phyloP scores from a whole-genome alignment of 2,888 invertebrate genomes.

The Drosophila leonis region DNA sequence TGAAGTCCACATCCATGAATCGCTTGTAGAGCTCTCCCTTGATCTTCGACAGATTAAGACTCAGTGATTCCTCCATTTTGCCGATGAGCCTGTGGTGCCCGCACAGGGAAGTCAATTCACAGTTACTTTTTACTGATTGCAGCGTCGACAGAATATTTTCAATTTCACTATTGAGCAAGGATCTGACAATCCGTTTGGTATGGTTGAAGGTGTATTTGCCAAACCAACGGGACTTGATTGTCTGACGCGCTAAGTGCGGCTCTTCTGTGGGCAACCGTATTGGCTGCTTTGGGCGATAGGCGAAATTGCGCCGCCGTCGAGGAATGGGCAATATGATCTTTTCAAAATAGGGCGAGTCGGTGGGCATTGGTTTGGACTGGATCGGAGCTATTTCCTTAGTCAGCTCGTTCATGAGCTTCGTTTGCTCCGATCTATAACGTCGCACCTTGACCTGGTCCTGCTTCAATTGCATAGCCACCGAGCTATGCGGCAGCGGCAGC shows the following conservation, averaged over 20 bases:
- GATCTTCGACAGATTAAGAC: slow-evolving; percentile 22
- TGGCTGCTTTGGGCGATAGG: slow-evolving; percentile 5
- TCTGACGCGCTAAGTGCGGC: background rate
- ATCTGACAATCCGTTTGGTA: slow-evolving; percentile 8
- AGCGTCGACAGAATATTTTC: slow-evolving; percentile 38
- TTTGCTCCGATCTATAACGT: background rate
- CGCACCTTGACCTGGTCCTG: background rate
- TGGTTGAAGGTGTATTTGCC: slow-evolving; percentile 19
- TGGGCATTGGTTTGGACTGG: background rate
- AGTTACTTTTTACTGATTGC: background rate
- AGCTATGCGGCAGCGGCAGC: slow-evolving; percentile 69
- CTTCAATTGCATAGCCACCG: slow-evolving; percentile 28
- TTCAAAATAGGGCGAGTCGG: slow-evolving; percentile 48
- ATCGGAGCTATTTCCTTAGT: background rate
- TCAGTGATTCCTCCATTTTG: slow-evolving; percentile 51
- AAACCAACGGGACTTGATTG: slow-evolving; percentile 65
- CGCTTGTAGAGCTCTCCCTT: slow-evolving; percentile 40
- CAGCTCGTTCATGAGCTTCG: background rate
- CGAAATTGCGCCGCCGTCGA: background rate
- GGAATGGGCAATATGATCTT: background rate
- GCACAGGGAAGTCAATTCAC: slow-evolving; percentile 44
- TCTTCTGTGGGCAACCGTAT: background rate
- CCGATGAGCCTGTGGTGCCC: slow-evolving; percentile 52
- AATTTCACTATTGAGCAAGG: slow-evolving; percentile 45
- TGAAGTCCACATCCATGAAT: slow-evolving; percentile 23